Percentiles rank a stretch among this genome's conserved stretches.
Evolutionary conservation across 2,797 vertebrate genomes (phyloP).

Genomic region (Cossypha polioptera): DNA sequence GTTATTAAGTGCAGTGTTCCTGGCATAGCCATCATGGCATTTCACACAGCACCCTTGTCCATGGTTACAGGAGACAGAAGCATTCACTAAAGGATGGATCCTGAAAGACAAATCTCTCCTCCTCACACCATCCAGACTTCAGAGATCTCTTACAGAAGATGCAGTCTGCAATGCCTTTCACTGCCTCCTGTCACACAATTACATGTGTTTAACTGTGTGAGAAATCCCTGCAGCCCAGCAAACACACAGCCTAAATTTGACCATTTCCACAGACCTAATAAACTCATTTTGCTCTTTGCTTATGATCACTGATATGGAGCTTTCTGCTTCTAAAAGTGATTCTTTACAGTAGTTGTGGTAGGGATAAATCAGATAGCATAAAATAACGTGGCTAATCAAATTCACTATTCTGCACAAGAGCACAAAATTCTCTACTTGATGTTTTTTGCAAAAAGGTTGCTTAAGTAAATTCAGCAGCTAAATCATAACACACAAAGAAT

Average conservation of each 20-base stretch:
- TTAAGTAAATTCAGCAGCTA: not conserved
- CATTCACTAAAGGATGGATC: not conserved
- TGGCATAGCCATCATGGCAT: not conserved
- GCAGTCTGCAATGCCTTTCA: rapidly evolving
- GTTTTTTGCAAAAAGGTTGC: not conserved
- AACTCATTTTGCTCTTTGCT: not conserved
- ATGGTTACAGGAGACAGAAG: not conserved
- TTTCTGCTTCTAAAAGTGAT: not conserved
- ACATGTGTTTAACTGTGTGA: not conserved
- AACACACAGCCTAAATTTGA: not conserved
- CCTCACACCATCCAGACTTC: not conserved
- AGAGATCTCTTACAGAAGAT: not conserved
- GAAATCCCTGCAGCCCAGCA: not conserved
- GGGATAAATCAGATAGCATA: not conserved
- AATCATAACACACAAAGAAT: not conserved
- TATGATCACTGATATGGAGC: not conserved
- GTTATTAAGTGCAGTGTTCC: too few relatives aligned
- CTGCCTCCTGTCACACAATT: not conserved
- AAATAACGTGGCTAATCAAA: not conserved
- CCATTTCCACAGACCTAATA: not conserved
- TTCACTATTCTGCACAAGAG: not conserved
- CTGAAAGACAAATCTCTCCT: not conserved
- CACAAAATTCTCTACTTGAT: not conserved
- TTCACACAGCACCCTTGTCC: rapidly evolving
- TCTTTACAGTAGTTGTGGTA: not conserved